Evolutionary conservation across 2,888 invertebrate species (phyloP).

Genomic region (Callyntrura guangdongensis): DNA sequence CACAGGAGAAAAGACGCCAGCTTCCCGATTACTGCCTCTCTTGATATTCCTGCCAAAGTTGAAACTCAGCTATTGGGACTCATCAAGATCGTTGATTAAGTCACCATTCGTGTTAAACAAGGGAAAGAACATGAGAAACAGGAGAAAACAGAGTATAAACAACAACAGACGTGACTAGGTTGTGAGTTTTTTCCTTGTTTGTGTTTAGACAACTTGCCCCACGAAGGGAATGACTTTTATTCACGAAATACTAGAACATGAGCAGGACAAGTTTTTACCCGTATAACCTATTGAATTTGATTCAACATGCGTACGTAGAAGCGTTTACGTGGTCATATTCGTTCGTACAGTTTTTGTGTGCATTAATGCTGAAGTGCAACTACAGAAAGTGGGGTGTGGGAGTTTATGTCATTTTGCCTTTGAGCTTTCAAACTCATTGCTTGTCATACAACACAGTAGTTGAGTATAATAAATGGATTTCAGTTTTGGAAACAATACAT

Average conservation of each 20-base stretch:
- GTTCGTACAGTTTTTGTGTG: too few species aligned
- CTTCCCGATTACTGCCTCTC: conserved; percentile 53
- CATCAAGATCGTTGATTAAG: conserved; percentile 69
- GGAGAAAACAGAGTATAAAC: neutral
- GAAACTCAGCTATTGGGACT: conserved; percentile 57
- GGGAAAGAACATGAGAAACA: conserved; percentile 26
- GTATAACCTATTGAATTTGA: too few species aligned
- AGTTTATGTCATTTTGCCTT: neutral
- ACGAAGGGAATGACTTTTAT: too few species aligned
- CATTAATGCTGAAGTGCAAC: too few species aligned
- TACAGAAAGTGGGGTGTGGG: neutral
- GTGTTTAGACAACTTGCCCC: neutral
- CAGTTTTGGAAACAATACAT: conserved; percentile 29
- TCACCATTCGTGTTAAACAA: conserved; percentile 47
- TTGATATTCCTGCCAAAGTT: conserved; percentile 46
- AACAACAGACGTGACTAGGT: neutral
- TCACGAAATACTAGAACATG: too few species aligned
- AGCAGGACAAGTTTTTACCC: too few species aligned
- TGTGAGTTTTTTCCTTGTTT: neutral
- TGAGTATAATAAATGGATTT: conserved; percentile 65
- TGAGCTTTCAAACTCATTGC: conserved; percentile 38
- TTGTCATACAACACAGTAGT: conserved; percentile 55
- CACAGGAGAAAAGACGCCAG: neutral
- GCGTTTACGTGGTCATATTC: too few species aligned
- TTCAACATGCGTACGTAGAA: too few species aligned